Conservation (phyloP, 2,888 invertebrate genomes). For the Lasioglossum villosulum region DNA sequence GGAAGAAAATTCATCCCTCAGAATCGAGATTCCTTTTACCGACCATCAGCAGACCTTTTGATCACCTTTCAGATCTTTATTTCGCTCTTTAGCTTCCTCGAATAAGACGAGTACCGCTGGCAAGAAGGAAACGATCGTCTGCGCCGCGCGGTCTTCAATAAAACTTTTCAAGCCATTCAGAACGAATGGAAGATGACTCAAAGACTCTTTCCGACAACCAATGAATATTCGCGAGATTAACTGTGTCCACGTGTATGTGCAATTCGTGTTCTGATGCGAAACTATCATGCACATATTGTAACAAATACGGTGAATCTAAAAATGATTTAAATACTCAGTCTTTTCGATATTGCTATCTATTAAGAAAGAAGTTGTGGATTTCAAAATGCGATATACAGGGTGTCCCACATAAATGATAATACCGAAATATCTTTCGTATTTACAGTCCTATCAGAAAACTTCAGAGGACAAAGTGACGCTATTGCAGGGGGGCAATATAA, state of each 20-base stretch:
- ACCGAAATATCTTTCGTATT: too few species aligned
- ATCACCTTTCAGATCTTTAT: constrained; percentile 33
- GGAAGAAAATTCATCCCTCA: constrained; percentile 3
- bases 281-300: not conserved
- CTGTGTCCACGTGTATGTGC: not conserved
- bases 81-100: constrained; percentile 7
- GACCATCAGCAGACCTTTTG: constrained; percentile 41
- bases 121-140: constrained; percentile 34
- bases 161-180: constrained; percentile 34
- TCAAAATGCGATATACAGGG: too few species aligned
- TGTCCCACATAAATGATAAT: too few species aligned
- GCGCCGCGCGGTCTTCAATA: constrained; percentile 23
- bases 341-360: too few species aligned
- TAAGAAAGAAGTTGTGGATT: too few species aligned
- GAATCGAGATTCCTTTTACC: constrained; percentile 27
- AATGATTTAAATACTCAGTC: too few species aligned
- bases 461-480: too few species aligned
- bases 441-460: too few species aligned
- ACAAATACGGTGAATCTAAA: not conserved
- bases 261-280: not conserved
- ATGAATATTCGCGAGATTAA: not conserved
- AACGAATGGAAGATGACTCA: constrained; percentile 18
- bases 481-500: too few species aligned
- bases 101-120: not conserved
- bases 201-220: constrained; percentile 6